Base-by-base conservation (phyloP, 2,797 vertebrate species). In the Ispidina picta region DNA sequence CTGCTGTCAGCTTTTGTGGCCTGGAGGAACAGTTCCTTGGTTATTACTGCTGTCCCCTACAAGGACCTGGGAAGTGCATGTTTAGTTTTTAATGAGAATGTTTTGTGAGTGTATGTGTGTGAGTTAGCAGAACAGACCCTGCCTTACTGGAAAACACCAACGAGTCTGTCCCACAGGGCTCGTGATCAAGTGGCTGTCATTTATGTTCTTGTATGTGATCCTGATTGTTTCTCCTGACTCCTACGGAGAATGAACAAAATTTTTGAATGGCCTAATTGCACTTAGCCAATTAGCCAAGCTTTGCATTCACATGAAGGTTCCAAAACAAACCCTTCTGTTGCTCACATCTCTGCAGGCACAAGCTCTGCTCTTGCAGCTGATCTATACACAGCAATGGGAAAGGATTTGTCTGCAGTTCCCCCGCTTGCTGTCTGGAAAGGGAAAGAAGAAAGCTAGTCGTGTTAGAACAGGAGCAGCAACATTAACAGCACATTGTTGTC, bases 401-500 rank as follows among this genome's bases (percentile, higher is more conserved):
- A 87, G 59, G 68, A 92, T n/a, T 79, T 79, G 33, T 76, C 86
- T 95, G 74, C 66, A 81, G 48, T 78, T 90, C 76, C 89, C 79
- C 91, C 3, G 72, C 44, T 44, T 59, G 83, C 90, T 70, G 80
- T 72, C 68, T 88, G 86, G 31, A 88, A 77, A 88, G 81, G 83
- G 73, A 89, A 78, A 94, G 85, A 91, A 59, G 73, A 90, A 94
- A 89, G 63, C 72, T 54, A 74, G 74, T 94, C 96, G 3, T 95
- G 96, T 97, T 84, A 86, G 73, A 94, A 96, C 96, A 97, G 83
- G 95, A 91, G 51, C 77, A 83, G 49, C 35, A 68, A 52, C 93
- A 94, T 96, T 96, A 96, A 92, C 85, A 87, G 77, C 16, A 68
- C 66, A 86, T 84, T 95, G 96, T 96, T 96, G 91, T 93, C 89